Evolutionary conservation across 2,113 vertebrate genomes (phyloP).

Genomic region (Haliaeetus leucogaster): DNA sequence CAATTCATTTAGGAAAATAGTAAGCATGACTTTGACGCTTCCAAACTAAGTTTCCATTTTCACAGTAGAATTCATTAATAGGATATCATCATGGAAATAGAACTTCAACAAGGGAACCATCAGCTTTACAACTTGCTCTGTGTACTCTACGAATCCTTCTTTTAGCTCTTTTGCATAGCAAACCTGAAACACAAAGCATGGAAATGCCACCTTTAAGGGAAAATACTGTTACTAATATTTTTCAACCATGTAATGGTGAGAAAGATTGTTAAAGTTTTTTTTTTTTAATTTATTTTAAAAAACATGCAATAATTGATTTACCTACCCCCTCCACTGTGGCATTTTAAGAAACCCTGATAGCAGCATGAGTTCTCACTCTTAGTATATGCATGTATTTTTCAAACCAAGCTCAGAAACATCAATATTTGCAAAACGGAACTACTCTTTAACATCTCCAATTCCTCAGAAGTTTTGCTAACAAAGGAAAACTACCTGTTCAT

Average conservation of each 20-base stretch:
- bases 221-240: not conserved
- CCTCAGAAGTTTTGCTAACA: not conserved
- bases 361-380: not conserved
- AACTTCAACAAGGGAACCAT: slow-evolving; percentile 98
- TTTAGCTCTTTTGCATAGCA: slow-evolving; percentile 98
- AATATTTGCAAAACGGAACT: not conserved
- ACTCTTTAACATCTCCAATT: not conserved
- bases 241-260: not conserved
- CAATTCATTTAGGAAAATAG: not conserved
- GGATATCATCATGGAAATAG: slow-evolving; percentile 99
- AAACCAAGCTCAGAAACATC: not conserved
- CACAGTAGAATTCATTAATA: slow-evolving; percentile 34
- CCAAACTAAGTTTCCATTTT: not conserved
- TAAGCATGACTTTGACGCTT: not conserved
- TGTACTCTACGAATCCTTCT: slow-evolving; percentile 97
- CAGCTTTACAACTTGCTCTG: slow-evolving; percentile 97
- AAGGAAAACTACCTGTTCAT: not conserved
- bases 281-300: not conserved
- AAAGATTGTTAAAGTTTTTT: not conserved
- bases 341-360: not conserved
- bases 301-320: not conserved
- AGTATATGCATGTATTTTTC: not conserved
- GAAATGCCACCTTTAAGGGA: not conserved
- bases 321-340: not conserved
- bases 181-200: slow-evolving; percentile 77